Evolutionary conservation across 2,113 vertebrate genomes (phyloP).

Genomic region (Urocitellus parryii): DNA sequence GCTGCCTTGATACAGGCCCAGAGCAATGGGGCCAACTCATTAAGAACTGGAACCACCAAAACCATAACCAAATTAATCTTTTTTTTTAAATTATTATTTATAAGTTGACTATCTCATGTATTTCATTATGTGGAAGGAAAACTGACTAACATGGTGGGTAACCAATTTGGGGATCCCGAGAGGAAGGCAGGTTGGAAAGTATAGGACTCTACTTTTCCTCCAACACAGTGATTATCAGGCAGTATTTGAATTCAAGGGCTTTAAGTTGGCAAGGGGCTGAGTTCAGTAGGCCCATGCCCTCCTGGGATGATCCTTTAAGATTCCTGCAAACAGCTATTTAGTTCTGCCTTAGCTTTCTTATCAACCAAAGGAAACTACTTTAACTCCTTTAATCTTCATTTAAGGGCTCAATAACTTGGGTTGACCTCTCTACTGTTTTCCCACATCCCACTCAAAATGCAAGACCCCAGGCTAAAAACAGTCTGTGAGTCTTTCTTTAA

Average conservation of each 20-base stretch:
- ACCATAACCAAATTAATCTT: neutral
- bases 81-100: neutral
- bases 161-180: neutral
- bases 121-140: neutral
- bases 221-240: neutral
- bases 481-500: slow-evolving; percentile 14
- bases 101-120: neutral
- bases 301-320: neutral
- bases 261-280: neutral
- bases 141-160: neutral
- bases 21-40: neutral
- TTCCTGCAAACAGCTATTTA: neutral
- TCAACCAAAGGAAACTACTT: neutral
- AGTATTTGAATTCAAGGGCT: neutral
- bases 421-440: slow-evolving; percentile 11
- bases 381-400: slow-evolving; percentile 43
- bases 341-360: neutral
- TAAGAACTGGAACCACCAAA: neutral
- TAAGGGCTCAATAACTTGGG: neutral
- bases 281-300: neutral
- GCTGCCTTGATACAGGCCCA: neutral
- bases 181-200: neutral
- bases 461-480: slow-evolving; percentile 58
- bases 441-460: slow-evolving; percentile 58
- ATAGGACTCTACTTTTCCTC: neutral